Percentiles rank a stretch among this genome's conserved stretches.
Evolutionary conservation across 2,888 invertebrate species (phyloP).

Genomic region (Mallateleia sp.): DNA sequence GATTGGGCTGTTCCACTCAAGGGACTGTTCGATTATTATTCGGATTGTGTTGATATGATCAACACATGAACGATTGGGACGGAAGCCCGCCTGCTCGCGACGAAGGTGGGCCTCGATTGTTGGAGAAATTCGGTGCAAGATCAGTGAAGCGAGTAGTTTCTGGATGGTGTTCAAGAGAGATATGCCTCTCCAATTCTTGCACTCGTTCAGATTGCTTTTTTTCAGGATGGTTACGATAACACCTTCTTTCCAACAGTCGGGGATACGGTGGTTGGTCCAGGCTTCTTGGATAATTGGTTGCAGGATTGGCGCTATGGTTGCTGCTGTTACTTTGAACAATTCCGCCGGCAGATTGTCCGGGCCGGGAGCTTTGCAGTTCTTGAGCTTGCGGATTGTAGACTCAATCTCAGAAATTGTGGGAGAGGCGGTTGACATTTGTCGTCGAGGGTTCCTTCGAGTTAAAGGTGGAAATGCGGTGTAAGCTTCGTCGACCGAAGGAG

Average conservation of each 20-base stretch:
- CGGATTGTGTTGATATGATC: conserved; percentile 37
- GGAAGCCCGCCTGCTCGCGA: conserved; percentile 18
- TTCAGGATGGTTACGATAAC: conserved; percentile 37
- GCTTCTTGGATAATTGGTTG: conserved; percentile 14
- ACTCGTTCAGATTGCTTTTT: conserved; percentile 36
- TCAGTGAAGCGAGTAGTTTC: conserved; percentile 37
- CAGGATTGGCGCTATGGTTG: conserved; percentile 24
- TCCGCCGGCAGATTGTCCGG: conserved; percentile 40
- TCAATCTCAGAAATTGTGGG: conserved; percentile 32
- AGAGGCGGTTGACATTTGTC: conserved; percentile 9
- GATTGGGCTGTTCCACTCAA: no score
- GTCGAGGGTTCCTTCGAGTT: conserved; percentile 2
- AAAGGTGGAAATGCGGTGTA: conserved; percentile 22
- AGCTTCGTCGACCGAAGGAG: conserved; percentile 16
- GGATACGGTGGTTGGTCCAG: conserved; percentile 6
- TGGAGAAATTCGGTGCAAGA: conserved; percentile 35
- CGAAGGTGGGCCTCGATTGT: conserved; percentile 32
- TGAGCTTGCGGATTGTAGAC: conserved; percentile 27
- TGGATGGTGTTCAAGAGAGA: conserved; percentile 37
- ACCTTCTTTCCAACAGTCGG: conserved; percentile 44
- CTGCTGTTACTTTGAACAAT: conserved; percentile 38
- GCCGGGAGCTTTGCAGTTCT: conserved; percentile 28
- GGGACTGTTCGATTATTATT: no score
- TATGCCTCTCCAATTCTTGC: conserved; percentile 39
- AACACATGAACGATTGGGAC: conserved; percentile 27